Conservation (phyloP, 1,140 invertebrate genomes). For the Drosophila dunni region DNA sequence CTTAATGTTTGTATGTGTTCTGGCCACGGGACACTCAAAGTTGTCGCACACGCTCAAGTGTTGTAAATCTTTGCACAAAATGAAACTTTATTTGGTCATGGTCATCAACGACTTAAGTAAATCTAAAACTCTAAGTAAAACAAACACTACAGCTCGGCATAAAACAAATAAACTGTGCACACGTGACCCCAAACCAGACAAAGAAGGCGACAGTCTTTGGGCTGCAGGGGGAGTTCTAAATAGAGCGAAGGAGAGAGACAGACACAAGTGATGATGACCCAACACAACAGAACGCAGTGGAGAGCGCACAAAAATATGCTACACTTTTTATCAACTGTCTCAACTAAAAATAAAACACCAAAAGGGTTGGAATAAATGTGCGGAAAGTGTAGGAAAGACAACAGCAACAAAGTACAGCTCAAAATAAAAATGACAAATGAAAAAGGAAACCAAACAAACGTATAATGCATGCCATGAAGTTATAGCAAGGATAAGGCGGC, state of each 20-base stretch:
- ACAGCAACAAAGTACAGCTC: conserved; percentile 41
- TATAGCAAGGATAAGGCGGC: conserved; percentile 40
- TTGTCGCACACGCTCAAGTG: conserved; percentile 80
- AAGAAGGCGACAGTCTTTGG: background rate
- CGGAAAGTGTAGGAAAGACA: conserved; percentile 1
- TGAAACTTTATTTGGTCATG: conserved; percentile 82
- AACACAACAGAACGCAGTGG: conserved; percentile 38
- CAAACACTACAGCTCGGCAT: conserved; percentile 73
- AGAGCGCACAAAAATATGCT: conserved; percentile 58
- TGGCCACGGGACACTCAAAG: conserved; percentile 57
- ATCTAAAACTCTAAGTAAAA: conserved; percentile 83
- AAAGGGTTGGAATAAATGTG: conserved; percentile 12
- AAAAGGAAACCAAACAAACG: background rate
- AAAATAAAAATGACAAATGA: conserved; percentile 35
- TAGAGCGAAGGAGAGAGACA: background rate
- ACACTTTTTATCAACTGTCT: conserved; percentile 18
- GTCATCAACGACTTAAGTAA: conserved; percentile 81
- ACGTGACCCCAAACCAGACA: conserved; percentile 69
- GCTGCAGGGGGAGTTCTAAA: too few species aligned
- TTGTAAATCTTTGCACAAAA: conserved; percentile 79
- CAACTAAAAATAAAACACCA: conserved; percentile 5
- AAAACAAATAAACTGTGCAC: conserved; percentile 78
- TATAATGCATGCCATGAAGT: conserved; percentile 56
- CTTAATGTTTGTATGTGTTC: conserved; percentile 8
- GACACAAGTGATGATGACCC: conserved; percentile 49